Base-by-base conservation (phyloP, 2,888 invertebrate species). In the Acleris cristana region DNA sequence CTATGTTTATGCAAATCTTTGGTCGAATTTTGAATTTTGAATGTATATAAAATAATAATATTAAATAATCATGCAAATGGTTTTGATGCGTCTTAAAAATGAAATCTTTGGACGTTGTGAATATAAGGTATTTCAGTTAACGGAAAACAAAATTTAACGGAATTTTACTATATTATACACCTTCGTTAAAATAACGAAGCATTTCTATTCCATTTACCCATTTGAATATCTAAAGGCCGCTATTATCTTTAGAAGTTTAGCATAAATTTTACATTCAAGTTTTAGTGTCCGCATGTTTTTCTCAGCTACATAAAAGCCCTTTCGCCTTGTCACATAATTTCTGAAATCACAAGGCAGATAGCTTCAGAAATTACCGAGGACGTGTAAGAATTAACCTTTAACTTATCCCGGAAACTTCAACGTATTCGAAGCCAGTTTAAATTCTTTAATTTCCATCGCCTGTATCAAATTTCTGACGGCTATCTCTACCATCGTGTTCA, bases 391-490 rank as follows among this genome's bases (percentile, higher is more conserved):
- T 16, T 40, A 63, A 44, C 26, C 49, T 21, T 44, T 59, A 19
- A 44, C 26, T 23, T 21, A 48, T 19, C 18, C 51, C 61, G 61
- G 66, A 66, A 61, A 61, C 21, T 30, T 61, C 23, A 44, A 57
- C 44, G 51, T 52, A 14, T 34, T 48, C 54, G 19, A 52, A 66
- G 54, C 19, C 34, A 19, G 40, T 40, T 49, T 18, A 8, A 53
- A 52, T 34, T 45, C 45, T 62, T 57, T 53, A 49, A 44, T 64
- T 52, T 58, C 51, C 52, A 16, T 52, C 44, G 30, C 4, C 10
- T 16, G 58, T 67, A 67, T 67, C 62, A 57, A 63, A 63, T 67
- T 63, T 63, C 67, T 63, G 63, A 53, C 40, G 53, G 52, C 60
- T 57, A 57, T 57, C 62, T 48, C 61, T 19, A n/a, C 34, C 34